Percentiles rank a stretch among this genome's conserved stretches.
Conservation (phyloP, 2,888 invertebrate genomes). For the Cosmia pyralina region DNA sequence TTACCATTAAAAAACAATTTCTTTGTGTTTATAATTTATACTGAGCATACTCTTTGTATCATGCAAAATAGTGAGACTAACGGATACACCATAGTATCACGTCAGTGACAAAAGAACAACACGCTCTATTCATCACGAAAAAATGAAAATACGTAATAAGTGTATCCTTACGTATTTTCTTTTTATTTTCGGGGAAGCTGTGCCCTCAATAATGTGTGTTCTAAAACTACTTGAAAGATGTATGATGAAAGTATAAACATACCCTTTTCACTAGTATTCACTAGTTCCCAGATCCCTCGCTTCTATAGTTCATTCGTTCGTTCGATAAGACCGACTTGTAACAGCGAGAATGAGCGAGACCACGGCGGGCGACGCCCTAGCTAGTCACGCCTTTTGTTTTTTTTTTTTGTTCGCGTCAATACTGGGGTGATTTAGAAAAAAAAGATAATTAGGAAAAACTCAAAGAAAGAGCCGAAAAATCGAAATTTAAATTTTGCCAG, state of each 20-base stretch:
- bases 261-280: background rate
- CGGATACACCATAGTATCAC: slow-evolving; percentile 15
- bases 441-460: too few relatives aligned
- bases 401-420: too few relatives aligned
- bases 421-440: too few relatives aligned
- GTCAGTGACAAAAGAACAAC: slow-evolving; percentile 20
- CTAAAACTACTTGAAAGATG: background rate
- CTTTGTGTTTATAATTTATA: background rate
- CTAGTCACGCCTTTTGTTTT: too few relatives aligned
- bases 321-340: too few relatives aligned
- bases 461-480: too few relatives aligned
- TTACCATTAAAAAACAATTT: slow-evolving; percentile 3
- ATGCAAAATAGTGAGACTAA: slow-evolving; percentile 15
- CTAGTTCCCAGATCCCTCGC: too few relatives aligned
- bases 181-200: background rate
- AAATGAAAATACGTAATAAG: background rate
- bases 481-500: too few relatives aligned
- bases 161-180: too few relatives aligned
- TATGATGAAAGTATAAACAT: background rate
- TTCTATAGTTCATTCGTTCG: too few relatives aligned
- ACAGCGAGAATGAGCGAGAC: too few relatives aligned
- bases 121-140: slow-evolving; percentile 20
- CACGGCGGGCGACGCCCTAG: too few relatives aligned
- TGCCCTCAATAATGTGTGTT: background rate
- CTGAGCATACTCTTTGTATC: background rate